These are phyloP conservation scores for Cebus imitator DNA, from an alignment of 2,113 vertebrate genomes.

Conservation along the genomic window DNA sequence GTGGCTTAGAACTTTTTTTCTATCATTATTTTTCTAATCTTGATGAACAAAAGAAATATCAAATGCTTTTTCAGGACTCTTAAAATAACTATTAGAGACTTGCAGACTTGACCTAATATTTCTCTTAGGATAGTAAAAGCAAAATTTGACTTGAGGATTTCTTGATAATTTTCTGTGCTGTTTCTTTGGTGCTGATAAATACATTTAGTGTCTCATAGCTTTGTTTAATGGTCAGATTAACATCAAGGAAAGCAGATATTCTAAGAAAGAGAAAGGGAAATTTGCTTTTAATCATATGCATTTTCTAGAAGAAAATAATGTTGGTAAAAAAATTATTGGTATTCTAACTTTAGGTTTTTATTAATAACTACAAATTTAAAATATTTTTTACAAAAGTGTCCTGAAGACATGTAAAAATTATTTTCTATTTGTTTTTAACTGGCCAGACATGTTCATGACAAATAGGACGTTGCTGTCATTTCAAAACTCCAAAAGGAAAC, in stretches of 20 bases:
- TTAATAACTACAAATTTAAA: slow-evolving; percentile 23
- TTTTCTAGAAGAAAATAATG: slow-evolving; percentile 19
- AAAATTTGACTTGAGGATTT: slow-evolving; percentile 51
- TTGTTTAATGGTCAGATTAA: slow-evolving; percentile 39
- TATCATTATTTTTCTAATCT: neutral
- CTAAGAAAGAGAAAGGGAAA: neutral
- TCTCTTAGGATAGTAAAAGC: neutral
- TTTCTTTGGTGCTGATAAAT: slow-evolving; percentile 45
- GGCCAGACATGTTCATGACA: neutral
- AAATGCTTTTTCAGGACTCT: neutral
- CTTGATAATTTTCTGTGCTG: slow-evolving; percentile 32
- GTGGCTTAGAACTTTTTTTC: neutral
- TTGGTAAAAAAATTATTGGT: neutral
- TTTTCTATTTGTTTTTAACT: slow-evolving; percentile 10
- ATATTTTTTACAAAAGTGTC: slow-evolving; percentile 34
- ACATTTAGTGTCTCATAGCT: slow-evolving; percentile 31
- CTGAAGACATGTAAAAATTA: neutral
- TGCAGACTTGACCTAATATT: neutral
- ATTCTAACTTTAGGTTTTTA: neutral
- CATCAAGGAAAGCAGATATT: slow-evolving; percentile 51
- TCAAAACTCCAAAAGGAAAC: slow-evolving; percentile 29
- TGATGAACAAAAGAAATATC: slow-evolving; percentile 20
- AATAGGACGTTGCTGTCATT: neutral
- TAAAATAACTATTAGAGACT: slow-evolving; percentile 8
- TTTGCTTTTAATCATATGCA: neutral